Percentiles rank a stretch among this genome's conserved stretches.
Conservation (phyloP, 2,888 invertebrate genomes). For the Ellobium chinense region DNA sequence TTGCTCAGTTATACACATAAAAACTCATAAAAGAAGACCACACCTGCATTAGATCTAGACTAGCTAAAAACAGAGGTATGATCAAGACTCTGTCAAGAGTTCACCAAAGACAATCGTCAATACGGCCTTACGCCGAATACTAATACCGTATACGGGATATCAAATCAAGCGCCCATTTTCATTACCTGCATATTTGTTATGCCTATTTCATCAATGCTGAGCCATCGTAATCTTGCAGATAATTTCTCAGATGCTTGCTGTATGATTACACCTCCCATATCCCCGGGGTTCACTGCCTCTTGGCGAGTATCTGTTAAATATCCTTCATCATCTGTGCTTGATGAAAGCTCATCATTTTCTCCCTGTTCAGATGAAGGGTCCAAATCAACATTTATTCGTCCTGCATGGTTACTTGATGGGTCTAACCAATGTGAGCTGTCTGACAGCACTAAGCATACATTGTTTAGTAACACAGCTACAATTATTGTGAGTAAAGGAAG, state of each 20-base stretch:
- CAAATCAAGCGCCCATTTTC: too few relatives aligned
- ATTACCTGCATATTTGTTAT: slow-evolving; percentile 79
- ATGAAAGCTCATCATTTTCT: slow-evolving; percentile 9
- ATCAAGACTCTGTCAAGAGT: too few relatives aligned
- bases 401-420: slow-evolving; percentile 42
- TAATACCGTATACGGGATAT: too few relatives aligned
- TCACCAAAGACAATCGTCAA: too few relatives aligned
- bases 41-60: too few relatives aligned
- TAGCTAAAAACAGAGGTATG: too few relatives aligned
- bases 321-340: slow-evolving; percentile 56
- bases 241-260: slow-evolving; percentile 73
- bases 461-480: slow-evolving; percentile 45
- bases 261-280: slow-evolving; percentile 73
- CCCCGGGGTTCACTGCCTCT: slow-evolving; percentile 67
- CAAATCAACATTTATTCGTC: slow-evolving; percentile 50
- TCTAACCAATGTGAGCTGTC: slow-evolving; percentile 52
- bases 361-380: slow-evolving; percentile 14
- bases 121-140: too few relatives aligned
- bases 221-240: slow-evolving; percentile 72
- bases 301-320: slow-evolving; percentile 68
- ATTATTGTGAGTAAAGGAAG: slow-evolving; percentile 10
- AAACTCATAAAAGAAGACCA: too few relatives aligned
- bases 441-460: slow-evolving; percentile 37
- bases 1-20: too few relatives aligned
- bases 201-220: slow-evolving; percentile 79